These are phyloP conservation scores for Austrofundulus limnaeus DNA, from an alignment of 2,113 vertebrate genomes.

Conservation along the genomic window DNA sequence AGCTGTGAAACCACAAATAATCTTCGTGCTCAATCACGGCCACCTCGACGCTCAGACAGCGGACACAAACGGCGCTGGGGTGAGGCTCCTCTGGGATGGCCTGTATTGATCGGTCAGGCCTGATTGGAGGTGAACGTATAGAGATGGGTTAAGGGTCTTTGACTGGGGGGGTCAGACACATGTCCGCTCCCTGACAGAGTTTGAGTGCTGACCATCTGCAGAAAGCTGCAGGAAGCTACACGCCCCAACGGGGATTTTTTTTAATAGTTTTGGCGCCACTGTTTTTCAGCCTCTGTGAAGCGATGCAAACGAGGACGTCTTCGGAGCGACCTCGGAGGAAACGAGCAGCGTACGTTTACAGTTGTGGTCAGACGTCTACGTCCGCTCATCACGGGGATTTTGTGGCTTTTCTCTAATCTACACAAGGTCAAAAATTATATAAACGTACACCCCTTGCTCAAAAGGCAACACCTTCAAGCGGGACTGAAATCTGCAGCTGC, in stretches of 20 bases:
- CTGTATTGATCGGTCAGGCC: constrained; percentile 74
- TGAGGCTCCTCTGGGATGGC: constrained; percentile 51
- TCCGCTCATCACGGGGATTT: no score
- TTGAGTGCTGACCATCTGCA: constrained; percentile 74
- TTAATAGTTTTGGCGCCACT: not conserved
- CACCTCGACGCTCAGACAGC: constrained; percentile 27
- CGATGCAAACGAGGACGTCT: not conserved
- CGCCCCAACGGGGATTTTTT: constrained; percentile 38
- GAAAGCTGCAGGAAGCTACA: constrained; percentile 54
- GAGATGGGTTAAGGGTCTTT: constrained; percentile 70
- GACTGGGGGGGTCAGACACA: constrained; percentile 66
- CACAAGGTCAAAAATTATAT: no score
- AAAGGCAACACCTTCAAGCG: no score
- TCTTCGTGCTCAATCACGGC: constrained; percentile 32
- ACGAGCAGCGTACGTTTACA: not conserved
- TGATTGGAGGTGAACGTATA: constrained; percentile 69
- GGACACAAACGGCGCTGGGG: constrained; percentile 41
- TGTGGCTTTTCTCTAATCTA: no score
- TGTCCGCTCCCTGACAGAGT: constrained; percentile 61
- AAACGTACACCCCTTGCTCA: no score
- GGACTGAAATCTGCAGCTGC: no score
- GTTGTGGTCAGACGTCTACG: not conserved
- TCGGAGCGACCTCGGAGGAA: constrained; percentile 5
- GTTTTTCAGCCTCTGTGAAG: not conserved
- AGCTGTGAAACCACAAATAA: constrained; percentile 55